These are phyloP conservation scores for Napeogenes inachia DNA, from an alignment of 2,888 invertebrate species.

Conservation along the genomic window DNA sequence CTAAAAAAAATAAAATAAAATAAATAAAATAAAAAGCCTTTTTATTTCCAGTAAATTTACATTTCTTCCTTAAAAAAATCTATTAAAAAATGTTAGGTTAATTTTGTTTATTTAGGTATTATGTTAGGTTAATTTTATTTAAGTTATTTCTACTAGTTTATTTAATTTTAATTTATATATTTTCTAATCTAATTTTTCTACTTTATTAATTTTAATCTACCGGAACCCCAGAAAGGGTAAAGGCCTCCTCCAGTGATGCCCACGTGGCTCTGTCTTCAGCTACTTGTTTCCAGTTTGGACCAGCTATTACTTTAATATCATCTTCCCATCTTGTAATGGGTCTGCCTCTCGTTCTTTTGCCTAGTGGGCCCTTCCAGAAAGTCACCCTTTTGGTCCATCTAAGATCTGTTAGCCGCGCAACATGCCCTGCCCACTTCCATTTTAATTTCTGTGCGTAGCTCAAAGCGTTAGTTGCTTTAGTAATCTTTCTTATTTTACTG, in stretches of 20 bases:
- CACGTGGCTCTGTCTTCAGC: neutral
- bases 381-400: slow-evolving; percentile 6
- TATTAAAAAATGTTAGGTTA: no score
- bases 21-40: no score
- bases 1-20: neutral
- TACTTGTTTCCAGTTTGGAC: neutral
- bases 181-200: no score
- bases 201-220: no score
- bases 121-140: no score
- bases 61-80: no score
- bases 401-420: neutral
- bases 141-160: no score
- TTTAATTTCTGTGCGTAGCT: slow-evolving; percentile 5
- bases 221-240: no score
- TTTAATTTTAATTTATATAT: no score
- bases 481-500: slow-evolving; percentile 15
- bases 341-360: neutral
- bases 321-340: neutral
- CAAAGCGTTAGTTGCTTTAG: slow-evolving; percentile 7
- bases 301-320: neutral
- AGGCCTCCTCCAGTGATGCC: neutral
- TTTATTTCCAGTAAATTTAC: no score
- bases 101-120: no score
- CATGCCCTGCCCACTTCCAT: slow-evolving; percentile 7
- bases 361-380: slow-evolving; percentile 1